Evolutionary conservation across 1,140 invertebrate genomes (phyloP).

Genomic region (Drosophila mayri): DNA sequence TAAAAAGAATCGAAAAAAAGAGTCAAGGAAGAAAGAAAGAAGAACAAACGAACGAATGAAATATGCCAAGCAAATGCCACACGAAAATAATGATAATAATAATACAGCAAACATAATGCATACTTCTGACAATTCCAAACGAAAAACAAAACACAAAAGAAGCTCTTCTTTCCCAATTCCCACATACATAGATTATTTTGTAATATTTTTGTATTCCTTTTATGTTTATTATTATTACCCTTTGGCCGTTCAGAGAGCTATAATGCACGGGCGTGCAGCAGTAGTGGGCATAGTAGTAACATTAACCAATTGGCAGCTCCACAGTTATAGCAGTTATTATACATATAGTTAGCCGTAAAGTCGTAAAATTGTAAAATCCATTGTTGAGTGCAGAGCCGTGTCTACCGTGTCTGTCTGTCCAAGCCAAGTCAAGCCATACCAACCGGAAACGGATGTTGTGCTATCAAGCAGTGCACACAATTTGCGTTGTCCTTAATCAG

Average conservation of each 20-base stretch:
- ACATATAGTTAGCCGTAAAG: conserved; percentile 4
- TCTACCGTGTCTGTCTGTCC: conserved; percentile 8
- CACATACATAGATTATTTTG: conserved; percentile 2
- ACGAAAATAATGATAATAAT: conserved; percentile 63
- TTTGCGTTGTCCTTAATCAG: conserved; percentile 14
- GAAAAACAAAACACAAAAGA: neutral
- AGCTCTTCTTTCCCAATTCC: conserved; percentile 9
- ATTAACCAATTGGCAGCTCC: conserved; percentile 12
- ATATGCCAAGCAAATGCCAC: conserved; percentile 49
- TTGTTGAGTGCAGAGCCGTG: conserved; percentile 10
- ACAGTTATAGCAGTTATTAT: conserved; percentile 3
- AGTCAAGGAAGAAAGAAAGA: conserved; percentile 16
- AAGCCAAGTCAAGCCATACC: neutral
- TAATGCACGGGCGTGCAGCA: neutral
- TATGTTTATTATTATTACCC: conserved; percentile 13
- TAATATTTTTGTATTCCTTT: conserved; percentile 8
- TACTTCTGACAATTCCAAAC: conserved; percentile 48
- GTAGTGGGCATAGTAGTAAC: conserved; percentile 5
- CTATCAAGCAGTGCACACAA: conserved; percentile 1
- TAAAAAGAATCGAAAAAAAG: conserved; percentile 51
- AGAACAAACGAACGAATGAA: conserved; percentile 16
- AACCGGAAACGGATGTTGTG: neutral
- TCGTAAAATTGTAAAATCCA: conserved; percentile 3
- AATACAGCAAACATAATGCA: conserved; percentile 56
- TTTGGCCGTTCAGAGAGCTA: conserved; percentile 11